Evolutionary conservation across 2,888 invertebrate genomes (phyloP), one percentile per base, ranked within the genome.

Genomic region (Ceratothoa steindachneri): DNA sequence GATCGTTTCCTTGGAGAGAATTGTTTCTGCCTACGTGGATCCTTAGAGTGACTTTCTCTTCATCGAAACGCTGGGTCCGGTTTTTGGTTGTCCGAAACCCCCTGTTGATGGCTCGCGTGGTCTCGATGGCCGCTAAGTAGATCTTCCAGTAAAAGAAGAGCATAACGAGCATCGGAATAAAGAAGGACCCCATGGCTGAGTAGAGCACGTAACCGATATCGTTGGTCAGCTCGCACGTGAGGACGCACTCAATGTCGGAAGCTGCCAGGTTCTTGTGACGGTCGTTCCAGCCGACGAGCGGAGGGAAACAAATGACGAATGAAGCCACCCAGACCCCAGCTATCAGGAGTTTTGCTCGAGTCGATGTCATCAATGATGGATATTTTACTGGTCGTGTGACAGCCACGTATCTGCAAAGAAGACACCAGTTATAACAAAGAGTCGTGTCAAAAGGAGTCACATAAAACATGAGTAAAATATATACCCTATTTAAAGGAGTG

Each of bases 91-190:
- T 82, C 55, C 81, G 80, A 77, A 83, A 82, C 55, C 81, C 83
- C 81, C 93, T 93, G 86, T 94, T 94, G 83, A 95, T 95, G 75
- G 94, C 94, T 82, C 90, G 89, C n/a, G 94, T 95, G 28, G 95
- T 94, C 81, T 93, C 89, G 15, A 93, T 92, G 30, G 97, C 98
- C 2, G 97, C 95, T 81, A 92, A 89, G 86, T 97, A 97, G 82
- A 97, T 97, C 82, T 94, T 88, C 92, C 95, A 95, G 85, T 97
- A 97, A 88, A 97, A 97, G 88, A 96, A 97, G 82, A 96, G 88
- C 94, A 97, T 97, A 81, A 97, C 94, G 82, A 95, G 90, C 95
- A 96, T 96, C 53, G 97, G 97, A 82, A 97, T 91, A 86, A 94
- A 97, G 89, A 97, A 97, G 80, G 96, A 96, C n/a, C 97, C 97